These are phyloP conservation scores for Heliconius nattereri DNA, from an alignment of 1,140 invertebrate genomes.

Conservation along the genomic window DNA sequence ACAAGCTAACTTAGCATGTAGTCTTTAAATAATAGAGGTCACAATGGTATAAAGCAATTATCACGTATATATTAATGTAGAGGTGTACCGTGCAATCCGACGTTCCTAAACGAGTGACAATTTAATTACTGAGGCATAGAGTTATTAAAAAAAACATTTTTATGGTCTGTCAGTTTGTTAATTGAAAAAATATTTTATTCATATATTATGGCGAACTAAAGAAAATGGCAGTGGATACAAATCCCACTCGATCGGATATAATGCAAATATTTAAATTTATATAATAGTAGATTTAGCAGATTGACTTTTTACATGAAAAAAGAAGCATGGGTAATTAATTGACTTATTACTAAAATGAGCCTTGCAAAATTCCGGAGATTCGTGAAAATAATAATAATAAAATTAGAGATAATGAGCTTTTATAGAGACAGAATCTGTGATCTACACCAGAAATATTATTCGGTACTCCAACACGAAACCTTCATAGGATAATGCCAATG, in stretches of 20 bases:
- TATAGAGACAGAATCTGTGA: neutral
- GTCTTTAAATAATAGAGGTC: slow-evolving; percentile 9
- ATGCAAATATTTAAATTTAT: too few relatives aligned
- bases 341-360: too few relatives aligned
- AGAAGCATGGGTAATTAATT: too few relatives aligned
- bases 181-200: neutral
- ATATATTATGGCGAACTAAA: too few relatives aligned
- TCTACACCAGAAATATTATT: neutral
- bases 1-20: slow-evolving; percentile 25
- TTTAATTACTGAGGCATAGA: slow-evolving; percentile 4
- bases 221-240: too few relatives aligned
- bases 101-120: neutral
- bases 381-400: too few relatives aligned
- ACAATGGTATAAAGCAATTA: slow-evolving; percentile 9
- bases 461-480: neutral
- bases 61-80: slow-evolving; percentile 7
- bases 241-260: too few relatives aligned
- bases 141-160: neutral
- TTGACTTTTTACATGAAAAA: too few relatives aligned
- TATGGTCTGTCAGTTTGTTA: neutral
- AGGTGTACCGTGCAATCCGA: neutral
- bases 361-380: too few relatives aligned
- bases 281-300: too few relatives aligned
- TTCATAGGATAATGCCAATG: neutral
- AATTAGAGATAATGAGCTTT: too few relatives aligned